These are phyloP conservation scores for Chlorocebus sabaeus DNA, from an alignment of 2,113 vertebrate species.

Conservation along the genomic window DNA sequence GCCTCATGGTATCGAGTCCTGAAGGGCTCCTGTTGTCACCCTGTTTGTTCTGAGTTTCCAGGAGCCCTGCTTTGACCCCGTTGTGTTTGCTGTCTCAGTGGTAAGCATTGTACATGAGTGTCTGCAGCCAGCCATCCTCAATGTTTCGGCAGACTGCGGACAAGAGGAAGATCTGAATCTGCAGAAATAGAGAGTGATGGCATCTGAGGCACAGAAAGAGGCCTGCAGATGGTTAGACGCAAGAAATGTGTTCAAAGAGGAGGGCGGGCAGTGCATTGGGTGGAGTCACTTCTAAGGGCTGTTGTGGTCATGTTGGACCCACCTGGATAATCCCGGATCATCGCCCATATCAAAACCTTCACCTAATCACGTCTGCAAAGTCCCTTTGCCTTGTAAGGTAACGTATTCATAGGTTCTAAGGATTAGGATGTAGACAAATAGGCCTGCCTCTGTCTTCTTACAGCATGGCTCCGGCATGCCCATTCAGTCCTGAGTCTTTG, in stretches of 20 bases:
- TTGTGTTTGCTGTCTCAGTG: background rate
- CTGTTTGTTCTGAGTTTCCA: background rate
- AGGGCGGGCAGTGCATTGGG: no score
- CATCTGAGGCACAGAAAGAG: background rate
- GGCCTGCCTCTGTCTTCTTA: background rate
- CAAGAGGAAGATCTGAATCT: background rate
- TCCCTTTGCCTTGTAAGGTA: background rate
- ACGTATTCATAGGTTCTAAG: background rate
- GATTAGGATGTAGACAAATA: background rate
- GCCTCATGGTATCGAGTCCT: fast-evolving
- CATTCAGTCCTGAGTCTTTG: background rate
- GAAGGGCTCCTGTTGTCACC: fast-evolving
- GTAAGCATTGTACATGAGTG: fast-evolving
- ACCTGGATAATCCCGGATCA: background rate
- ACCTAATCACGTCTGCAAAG: background rate
- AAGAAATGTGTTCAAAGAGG: background rate
- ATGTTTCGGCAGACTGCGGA: background rate
- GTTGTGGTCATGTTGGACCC: background rate
- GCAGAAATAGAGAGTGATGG: background rate
- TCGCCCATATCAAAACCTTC: background rate
- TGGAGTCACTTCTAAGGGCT: background rate
- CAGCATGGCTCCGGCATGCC: fast-evolving
- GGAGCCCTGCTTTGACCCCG: background rate
- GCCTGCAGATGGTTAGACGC: background rate
- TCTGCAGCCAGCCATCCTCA: background rate